These are phyloP conservation scores for Andrena bucephala DNA, from an alignment of 2,888 invertebrate species.

Conservation along the genomic window DNA sequence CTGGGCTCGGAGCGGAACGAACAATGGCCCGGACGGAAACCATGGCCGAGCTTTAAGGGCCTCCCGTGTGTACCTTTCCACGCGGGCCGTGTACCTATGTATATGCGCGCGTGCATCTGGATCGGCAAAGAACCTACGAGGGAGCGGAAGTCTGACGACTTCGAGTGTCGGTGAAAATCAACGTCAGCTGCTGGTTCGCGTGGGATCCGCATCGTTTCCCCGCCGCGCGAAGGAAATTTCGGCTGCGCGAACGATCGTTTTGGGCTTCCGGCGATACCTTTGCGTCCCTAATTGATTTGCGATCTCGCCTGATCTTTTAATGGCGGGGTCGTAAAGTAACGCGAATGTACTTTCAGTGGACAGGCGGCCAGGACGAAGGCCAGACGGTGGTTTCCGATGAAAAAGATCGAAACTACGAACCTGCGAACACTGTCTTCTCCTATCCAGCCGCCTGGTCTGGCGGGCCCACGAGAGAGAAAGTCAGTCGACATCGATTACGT, in stretches of 20 bases:
- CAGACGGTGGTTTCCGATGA: constrained; percentile 19
- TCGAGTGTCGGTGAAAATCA: constrained; percentile 49
- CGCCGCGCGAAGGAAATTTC: constrained; percentile 9
- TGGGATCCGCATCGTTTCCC: constrained; percentile 4
- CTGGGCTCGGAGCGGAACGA: constrained; percentile 66
- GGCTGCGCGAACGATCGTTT: not conserved
- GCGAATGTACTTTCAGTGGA: not conserved
- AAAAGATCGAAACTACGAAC: constrained; percentile 32
- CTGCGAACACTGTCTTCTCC: constrained; percentile 40
- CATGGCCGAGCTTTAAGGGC: constrained; percentile 62
- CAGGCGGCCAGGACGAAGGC: not conserved
- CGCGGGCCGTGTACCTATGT: not conserved
- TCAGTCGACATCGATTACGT: constrained; percentile 75
- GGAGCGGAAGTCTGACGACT: constrained; percentile 59
- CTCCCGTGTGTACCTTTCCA: constrained; percentile 35
- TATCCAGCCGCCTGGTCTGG: constrained; percentile 43
- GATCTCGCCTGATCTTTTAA: not conserved
- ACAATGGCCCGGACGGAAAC: constrained; percentile 74
- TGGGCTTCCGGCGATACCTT: too few species aligned
- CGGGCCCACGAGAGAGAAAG: constrained; percentile 69
- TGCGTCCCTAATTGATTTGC: too few species aligned
- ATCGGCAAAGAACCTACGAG: constrained; percentile 19
- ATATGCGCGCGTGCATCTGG: constrained; percentile 30
- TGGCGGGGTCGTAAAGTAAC: not conserved
- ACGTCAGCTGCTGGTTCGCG: constrained; percentile 35